These are phyloP conservation scores for Molorchus minor DNA, from an alignment of 2,888 invertebrate species.

Conservation along the genomic window DNA sequence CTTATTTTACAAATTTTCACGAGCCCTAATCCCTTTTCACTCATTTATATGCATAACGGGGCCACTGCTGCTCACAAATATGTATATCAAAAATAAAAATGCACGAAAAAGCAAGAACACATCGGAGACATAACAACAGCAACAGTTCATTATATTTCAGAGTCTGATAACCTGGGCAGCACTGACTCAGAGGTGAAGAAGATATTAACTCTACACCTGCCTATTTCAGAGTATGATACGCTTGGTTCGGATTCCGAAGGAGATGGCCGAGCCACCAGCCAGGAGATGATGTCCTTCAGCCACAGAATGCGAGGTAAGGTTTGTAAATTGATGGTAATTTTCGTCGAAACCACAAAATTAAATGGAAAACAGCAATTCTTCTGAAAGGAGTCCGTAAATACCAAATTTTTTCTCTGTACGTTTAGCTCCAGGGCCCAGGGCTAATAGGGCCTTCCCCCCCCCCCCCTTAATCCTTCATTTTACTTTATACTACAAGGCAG, in stretches of 20 bases:
- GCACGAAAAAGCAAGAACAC: slow-evolving; percentile 15
- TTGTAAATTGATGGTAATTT: too few species aligned
- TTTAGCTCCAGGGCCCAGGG: too few species aligned
- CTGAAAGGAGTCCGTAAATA: too few species aligned
- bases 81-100: not conserved
- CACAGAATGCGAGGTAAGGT: slow-evolving; percentile 63
- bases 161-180: slow-evolving; percentile 94
- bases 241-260: slow-evolving; percentile 84
- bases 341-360: too few species aligned
- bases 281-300: slow-evolving; percentile 66
- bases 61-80: slow-evolving; percentile 54
- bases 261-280: slow-evolving; percentile 72
- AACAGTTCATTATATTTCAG: slow-evolving; percentile 66
- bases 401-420: too few species aligned
- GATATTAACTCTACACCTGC: slow-evolving; percentile 91
- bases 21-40: too few species aligned
- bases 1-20: too few species aligned
- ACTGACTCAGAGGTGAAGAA: slow-evolving; percentile 95
- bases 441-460: too few species aligned
- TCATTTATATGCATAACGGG: slow-evolving; percentile 26
- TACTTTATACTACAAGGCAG: too few species aligned
- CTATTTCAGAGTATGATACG: slow-evolving; percentile 92
- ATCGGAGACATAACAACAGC: slow-evolving; percentile 30
- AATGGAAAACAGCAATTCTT: too few species aligned
- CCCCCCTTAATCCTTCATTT: too few species aligned